Evolutionary conservation across 2,797 vertebrate genomes (phyloP).

Genomic region (Helostoma temminkii): DNA sequence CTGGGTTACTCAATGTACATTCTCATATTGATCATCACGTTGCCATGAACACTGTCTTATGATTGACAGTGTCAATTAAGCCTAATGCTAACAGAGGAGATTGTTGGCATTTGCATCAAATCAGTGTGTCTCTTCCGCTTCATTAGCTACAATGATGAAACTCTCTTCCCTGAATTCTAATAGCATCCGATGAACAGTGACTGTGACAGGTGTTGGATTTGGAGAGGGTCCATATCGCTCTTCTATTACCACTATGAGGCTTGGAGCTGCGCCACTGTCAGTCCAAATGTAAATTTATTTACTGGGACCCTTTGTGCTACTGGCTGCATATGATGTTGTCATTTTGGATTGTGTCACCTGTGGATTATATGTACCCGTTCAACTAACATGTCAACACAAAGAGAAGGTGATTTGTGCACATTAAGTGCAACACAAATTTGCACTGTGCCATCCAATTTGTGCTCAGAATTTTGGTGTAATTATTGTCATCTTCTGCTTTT

Average conservation of each 20-base stretch:
- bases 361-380: slow-evolving; percentile 23
- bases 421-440: slow-evolving; percentile 30
- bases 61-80: slow-evolving; percentile 68
- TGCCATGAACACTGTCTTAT: slow-evolving; percentile 42
- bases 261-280: slow-evolving; percentile 48
- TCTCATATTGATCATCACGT: slow-evolving; percentile 50
- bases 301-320: slow-evolving; percentile 8
- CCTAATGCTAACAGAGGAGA: slow-evolving; percentile 40
- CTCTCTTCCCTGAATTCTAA: slow-evolving; percentile 46
- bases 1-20: slow-evolving; percentile 23
- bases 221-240: slow-evolving; percentile 50
- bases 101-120: slow-evolving; percentile 58
- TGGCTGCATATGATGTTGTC: slow-evolving; percentile 48
- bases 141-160: slow-evolving; percentile 60
- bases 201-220: slow-evolving; percentile 64
- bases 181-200: slow-evolving; percentile 32
- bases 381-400: slow-evolving; percentile 43
- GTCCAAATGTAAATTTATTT: slow-evolving; percentile 59
- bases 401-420: slow-evolving; percentile 36
- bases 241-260: slow-evolving; percentile 47
- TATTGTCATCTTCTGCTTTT: slow-evolving; percentile 27
- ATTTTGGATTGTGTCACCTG: slow-evolving; percentile 43
- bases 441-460: slow-evolving; percentile 28
- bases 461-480: slow-evolving; percentile 47
- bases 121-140: slow-evolving; percentile 57